Percentiles rank a stretch among this genome's conserved stretches.
phyloP scores from a whole-genome alignment of 2,888 invertebrate genomes.

The Caradrina clavipalpis region DNA sequence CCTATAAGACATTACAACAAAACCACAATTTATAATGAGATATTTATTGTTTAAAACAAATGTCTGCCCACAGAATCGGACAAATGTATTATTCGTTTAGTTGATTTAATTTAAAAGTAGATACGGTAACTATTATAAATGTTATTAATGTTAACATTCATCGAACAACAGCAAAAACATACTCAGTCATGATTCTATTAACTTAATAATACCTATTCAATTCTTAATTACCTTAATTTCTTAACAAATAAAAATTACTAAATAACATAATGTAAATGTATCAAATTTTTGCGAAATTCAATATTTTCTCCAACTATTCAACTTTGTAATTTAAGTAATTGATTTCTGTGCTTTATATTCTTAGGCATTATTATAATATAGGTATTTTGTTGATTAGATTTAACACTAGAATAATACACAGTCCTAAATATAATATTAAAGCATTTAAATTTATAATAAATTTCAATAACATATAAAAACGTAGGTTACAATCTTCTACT shows the following conservation, averaged over 20 bases:
- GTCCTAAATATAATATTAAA: slow-evolving; percentile 59
- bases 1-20: slow-evolving; percentile 5
- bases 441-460: slow-evolving; percentile 55
- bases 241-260: slow-evolving; percentile 33
- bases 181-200: slow-evolving; percentile 67
- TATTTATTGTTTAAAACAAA: slow-evolving; percentile 65
- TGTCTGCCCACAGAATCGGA: slow-evolving; percentile 43
- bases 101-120: slow-evolving; percentile 52
- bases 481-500: slow-evolving; percentile 43
- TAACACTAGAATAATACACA: slow-evolving; percentile 49
- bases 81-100: slow-evolving; percentile 50
- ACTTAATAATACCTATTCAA: slow-evolving; percentile 61
- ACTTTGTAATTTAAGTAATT: slow-evolving; percentile 41
- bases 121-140: slow-evolving; percentile 48
- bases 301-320: slow-evolving; percentile 28
- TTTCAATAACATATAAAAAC: slow-evolving; percentile 47
- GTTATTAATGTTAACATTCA: slow-evolving; percentile 50
- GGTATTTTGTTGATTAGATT: slow-evolving; percentile 40
- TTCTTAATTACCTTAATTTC: slow-evolving; percentile 50
- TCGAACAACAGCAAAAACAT: slow-evolving; percentile 62
- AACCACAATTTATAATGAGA: slow-evolving; percentile 49
- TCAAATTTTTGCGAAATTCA: slow-evolving; percentile 50
- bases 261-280: slow-evolving; percentile 43
- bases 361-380: slow-evolving; percentile 32
- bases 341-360: slow-evolving; percentile 55